Evolutionary conservation across 2,113 vertebrate genomes (phyloP).

Genomic region (Sapajus apella): DNA sequence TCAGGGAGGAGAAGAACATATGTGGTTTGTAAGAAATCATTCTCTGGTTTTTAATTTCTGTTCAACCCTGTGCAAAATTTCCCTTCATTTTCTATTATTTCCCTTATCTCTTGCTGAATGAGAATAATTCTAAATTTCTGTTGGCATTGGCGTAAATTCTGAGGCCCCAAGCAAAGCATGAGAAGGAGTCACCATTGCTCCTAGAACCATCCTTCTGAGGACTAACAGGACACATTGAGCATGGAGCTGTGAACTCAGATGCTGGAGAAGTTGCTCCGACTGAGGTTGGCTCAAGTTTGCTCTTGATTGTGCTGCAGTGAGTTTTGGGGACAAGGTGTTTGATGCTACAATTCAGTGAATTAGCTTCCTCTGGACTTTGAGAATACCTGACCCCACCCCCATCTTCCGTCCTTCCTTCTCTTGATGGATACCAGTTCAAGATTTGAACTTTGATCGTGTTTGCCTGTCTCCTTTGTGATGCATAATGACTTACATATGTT

Average conservation of each 20-base stretch:
- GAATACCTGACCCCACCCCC: neutral
- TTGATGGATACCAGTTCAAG: conserved; percentile 44
- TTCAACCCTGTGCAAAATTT: neutral
- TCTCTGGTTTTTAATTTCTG: neutral
- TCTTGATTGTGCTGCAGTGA: neutral
- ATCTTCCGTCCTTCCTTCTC: neutral
- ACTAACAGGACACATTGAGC: neutral
- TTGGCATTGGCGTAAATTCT: neutral
- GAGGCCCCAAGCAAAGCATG: neutral
- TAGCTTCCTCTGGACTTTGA: neutral
- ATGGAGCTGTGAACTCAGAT: neutral
- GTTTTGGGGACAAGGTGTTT: neutral
- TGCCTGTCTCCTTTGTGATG: conserved; percentile 46
- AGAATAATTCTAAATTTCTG: neutral
- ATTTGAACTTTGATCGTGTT: conserved; percentile 42
- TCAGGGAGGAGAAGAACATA: neutral
- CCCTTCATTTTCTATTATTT: neutral
- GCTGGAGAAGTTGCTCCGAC: neutral
- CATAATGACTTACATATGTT: conserved; percentile 63
- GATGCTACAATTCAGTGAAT: neutral
- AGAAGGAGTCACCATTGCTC: neutral
- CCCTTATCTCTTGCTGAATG: neutral
- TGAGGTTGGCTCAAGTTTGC: neutral
- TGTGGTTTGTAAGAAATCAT: neutral
- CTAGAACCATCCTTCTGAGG: neutral